Evolutionary conservation across 2,797 vertebrate genomes (phyloP).

Genomic region (Lerista edwardsae): DNA sequence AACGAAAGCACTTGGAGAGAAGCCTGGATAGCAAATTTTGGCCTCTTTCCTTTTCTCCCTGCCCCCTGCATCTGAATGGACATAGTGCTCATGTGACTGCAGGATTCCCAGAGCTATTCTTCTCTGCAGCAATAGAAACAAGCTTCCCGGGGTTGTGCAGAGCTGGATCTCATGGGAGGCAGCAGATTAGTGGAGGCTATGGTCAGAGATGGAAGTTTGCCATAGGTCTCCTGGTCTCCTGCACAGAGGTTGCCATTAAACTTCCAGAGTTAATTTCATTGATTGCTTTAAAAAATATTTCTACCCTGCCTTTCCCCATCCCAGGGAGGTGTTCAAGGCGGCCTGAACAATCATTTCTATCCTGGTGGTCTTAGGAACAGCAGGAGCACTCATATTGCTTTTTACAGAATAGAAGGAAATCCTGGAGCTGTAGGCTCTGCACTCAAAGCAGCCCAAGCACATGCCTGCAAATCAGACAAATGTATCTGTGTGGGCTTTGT

Average conservation of each 20-base stretch:
- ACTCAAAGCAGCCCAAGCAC: not conserved
- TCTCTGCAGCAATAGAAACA: not conserved
- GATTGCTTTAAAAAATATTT: no score
- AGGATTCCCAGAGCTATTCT: not conserved
- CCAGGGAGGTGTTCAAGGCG: no score
- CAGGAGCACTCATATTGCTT: not conserved
- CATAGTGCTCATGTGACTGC: not conserved
- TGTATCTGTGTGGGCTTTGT: not conserved
- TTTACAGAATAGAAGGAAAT: not conserved
- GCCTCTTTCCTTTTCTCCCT: not conserved
- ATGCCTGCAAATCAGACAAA: not conserved
- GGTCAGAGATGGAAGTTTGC: constrained; percentile 30
- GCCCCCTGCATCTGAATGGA: not conserved
- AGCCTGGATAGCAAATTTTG: not conserved
- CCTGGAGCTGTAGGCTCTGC: not conserved
- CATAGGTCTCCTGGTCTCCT: not conserved
- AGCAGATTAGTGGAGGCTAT: not conserved
- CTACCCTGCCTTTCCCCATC: no score
- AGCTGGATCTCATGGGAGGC: not conserved
- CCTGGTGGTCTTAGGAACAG: constrained; percentile 5
- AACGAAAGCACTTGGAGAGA: not conserved
- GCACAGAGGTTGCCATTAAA: constrained; percentile 29
- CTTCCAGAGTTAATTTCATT: not conserved
- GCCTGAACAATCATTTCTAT: not conserved
- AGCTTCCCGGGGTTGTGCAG: constrained; percentile 2